Percentiles rank a stretch among this genome's conserved stretches.
Evolutionary conservation across 1,140 invertebrate genomes (phyloP).

Genomic region (Rhyacophila brunnea): DNA sequence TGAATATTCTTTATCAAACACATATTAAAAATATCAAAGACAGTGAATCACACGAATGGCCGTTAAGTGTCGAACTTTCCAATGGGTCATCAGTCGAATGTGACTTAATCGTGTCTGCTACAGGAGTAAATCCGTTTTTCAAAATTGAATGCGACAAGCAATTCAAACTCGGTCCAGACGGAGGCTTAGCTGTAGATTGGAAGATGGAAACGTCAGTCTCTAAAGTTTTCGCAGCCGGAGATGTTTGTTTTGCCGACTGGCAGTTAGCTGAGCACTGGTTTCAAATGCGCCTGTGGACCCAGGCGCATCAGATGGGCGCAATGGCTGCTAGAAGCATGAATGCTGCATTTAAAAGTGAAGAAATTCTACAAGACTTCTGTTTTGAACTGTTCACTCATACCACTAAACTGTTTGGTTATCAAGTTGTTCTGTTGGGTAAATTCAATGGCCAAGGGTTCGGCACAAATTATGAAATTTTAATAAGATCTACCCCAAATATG

Average conservation of each 20-base stretch:
- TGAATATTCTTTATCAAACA: slow-evolving; percentile 67
- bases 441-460: slow-evolving; percentile 91
- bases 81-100: slow-evolving; percentile 77
- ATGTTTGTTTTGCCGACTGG: slow-evolving; percentile 86
- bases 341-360: slow-evolving; percentile 60
- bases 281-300: slow-evolving; percentile 96
- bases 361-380: slow-evolving; percentile 83
- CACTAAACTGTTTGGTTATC: slow-evolving; percentile 92
- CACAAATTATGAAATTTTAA: slow-evolving; percentile 81
- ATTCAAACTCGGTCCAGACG: slow-evolving; percentile 66
- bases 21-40: slow-evolving; percentile 63
- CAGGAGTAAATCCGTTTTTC: slow-evolving; percentile 80
- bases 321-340: slow-evolving; percentile 92
- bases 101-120: slow-evolving; percentile 94
- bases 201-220: slow-evolving; percentile 77
- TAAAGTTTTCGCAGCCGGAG: slow-evolving; percentile 92
- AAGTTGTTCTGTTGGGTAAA: slow-evolving; percentile 89
- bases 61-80: slow-evolving; percentile 70
- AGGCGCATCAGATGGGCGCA: slow-evolving; percentile 94
- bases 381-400: slow-evolving; percentile 98
- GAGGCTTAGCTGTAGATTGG: slow-evolving; percentile 80
- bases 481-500: slow-evolving; percentile 77
- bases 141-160: slow-evolving; percentile 56
- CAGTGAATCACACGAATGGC: slow-evolving; percentile 55
- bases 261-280: slow-evolving; percentile 82